Evolutionary conservation across 2,797 vertebrate genomes (phyloP).

Genomic region (Lindbergichthys nudifrons): DNA sequence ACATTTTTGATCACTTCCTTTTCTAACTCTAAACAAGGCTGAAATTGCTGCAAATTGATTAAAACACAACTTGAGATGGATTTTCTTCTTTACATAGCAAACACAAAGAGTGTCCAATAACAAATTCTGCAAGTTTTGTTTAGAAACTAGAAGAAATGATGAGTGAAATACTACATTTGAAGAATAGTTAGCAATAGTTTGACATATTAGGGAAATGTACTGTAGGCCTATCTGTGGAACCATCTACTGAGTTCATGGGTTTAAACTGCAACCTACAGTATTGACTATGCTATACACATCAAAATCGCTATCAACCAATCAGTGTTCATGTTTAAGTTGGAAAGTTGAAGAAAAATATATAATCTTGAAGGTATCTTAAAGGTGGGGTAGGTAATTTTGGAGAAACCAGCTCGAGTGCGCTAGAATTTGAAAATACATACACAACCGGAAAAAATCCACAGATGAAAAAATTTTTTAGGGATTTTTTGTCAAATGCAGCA

Average conservation of each 20-base stretch:
- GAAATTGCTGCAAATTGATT: background rate
- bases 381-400: too few relatives aligned
- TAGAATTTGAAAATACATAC: too few relatives aligned
- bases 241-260: background rate
- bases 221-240: conserved; percentile 2
- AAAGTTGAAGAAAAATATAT: too few relatives aligned
- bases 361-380: too few relatives aligned
- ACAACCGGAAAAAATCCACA: too few relatives aligned
- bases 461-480: too few relatives aligned
- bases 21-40: conserved; percentile 7
- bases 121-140: background rate
- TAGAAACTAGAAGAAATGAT: background rate
- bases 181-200: background rate
- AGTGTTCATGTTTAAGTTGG: background rate
- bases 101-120: background rate
- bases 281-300: background rate
- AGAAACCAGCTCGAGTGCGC: too few relatives aligned
- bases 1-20: background rate
- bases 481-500: too few relatives aligned
- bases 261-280: background rate
- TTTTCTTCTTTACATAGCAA: conserved; percentile 17
- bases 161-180: background rate
- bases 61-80: background rate
- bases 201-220: background rate
- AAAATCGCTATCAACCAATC: background rate